Evolutionary conservation across 37 sponge, comb jelly and placozoan genomes (phyloP).

Genomic region (Oscarella lobularis): DNA sequence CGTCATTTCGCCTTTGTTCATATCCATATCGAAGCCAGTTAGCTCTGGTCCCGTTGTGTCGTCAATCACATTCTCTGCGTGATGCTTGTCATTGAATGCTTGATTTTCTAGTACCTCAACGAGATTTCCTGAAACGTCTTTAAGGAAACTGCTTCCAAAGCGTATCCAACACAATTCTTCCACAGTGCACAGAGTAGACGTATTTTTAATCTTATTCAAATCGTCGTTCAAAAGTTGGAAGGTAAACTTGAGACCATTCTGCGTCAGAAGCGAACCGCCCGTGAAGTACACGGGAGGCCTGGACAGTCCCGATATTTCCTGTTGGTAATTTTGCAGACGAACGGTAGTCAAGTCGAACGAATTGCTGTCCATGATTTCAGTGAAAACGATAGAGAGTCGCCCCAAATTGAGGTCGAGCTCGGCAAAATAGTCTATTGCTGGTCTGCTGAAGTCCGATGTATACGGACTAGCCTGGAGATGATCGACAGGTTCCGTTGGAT

Average conservation of each 20-base stretch:
- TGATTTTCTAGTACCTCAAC: background rate
- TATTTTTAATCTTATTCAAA: background rate
- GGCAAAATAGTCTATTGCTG: conserved; percentile 40
- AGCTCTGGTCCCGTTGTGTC: conserved; percentile 41
- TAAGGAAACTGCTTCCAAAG: background rate
- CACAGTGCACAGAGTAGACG: background rate
- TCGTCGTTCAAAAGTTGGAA: background rate
- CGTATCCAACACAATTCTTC: background rate
- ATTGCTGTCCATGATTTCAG: conserved; percentile 39
- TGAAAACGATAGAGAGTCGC: conserved; percentile 40
- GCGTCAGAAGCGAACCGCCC: conserved; percentile 18
- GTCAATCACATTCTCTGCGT: conserved; percentile 8
- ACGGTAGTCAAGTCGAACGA: conserved; percentile 13
- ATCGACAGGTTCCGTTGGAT: conserved; percentile 8
- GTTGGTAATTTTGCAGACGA: background rate
- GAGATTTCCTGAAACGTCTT: background rate
- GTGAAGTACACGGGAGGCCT: background rate
- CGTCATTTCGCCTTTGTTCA: conserved; percentile 30
- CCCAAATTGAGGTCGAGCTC: conserved; percentile 51
- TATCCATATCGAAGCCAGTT: conserved; percentile 38
- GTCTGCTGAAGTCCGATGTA: conserved; percentile 35
- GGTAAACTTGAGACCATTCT: conserved; percentile 11
- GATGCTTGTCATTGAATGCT: conserved; percentile 16
- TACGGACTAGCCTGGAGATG: conserved; percentile 14
- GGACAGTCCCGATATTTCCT: background rate